Conservation (phyloP, 2,797 vertebrate genomes). For the Kryptolebias ocellatus region DNA sequence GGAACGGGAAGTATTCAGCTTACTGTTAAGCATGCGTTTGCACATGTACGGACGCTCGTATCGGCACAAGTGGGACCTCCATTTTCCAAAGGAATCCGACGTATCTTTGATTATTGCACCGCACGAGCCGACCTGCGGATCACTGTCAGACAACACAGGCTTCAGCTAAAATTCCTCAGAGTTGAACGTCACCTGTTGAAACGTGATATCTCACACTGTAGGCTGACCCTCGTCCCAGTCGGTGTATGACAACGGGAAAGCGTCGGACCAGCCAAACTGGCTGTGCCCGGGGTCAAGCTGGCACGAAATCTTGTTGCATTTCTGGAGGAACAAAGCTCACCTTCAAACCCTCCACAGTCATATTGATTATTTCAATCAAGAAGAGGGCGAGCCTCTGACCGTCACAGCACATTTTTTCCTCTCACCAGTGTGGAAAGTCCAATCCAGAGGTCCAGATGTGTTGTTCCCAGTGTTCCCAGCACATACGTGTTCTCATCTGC, state of each 20-base stretch:
- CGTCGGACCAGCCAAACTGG: constrained; percentile 78
- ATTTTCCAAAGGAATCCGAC: constrained; percentile 70
- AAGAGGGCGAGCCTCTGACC: neutral
- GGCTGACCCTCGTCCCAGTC: constrained; percentile 75
- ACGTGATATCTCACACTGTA: constrained; percentile 58
- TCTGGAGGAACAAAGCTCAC: constrained; percentile 63
- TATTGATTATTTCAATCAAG: neutral
- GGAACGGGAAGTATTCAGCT: constrained; percentile 5
- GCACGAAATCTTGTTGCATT: constrained; percentile 82
- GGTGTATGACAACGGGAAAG: neutral
- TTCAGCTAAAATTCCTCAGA: neutral
- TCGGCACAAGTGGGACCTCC: constrained; percentile 77
- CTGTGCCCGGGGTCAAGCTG: constrained; percentile 67
- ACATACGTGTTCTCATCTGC: constrained; percentile 73
- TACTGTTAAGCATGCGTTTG: constrained; percentile 82
- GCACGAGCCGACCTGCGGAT: constrained; percentile 71
- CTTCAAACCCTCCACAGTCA: neutral
- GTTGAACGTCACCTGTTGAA: neutral
- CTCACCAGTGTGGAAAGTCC: constrained; percentile 82
- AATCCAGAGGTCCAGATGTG: constrained; percentile 78
- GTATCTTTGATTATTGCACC: constrained; percentile 70
- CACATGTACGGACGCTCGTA: constrained; percentile 83
- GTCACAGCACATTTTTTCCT: neutral
- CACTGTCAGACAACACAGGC: constrained; percentile 56
- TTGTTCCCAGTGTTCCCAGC: constrained; percentile 47